Conservation (phyloP, 2,888 invertebrate genomes). For the Synanthedon tipuliformis region DNA sequence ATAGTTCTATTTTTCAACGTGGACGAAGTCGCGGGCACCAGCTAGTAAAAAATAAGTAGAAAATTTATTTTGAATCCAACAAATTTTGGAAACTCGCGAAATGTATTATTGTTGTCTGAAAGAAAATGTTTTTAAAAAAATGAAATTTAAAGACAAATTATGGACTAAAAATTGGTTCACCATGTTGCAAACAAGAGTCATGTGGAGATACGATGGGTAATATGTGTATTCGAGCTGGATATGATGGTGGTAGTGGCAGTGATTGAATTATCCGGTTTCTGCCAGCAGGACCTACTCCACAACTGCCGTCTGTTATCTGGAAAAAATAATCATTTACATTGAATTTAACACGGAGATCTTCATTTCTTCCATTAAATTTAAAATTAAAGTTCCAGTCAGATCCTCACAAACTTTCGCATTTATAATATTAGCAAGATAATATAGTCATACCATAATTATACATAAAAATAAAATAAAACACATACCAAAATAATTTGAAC, state of each 20-base stretch:
- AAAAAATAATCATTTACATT: neutral
- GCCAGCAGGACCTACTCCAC: conserved; percentile 50
- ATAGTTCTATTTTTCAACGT: too few species aligned
- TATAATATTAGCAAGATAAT: neutral
- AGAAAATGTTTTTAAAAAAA: neutral
- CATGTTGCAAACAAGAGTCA: conserved; percentile 67
- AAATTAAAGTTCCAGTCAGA: too few species aligned
- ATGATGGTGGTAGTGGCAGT: conserved; percentile 82
- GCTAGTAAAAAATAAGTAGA: too few species aligned
- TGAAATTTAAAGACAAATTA: neutral
- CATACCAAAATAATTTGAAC: conserved; percentile 74
- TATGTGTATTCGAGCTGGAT: conserved; percentile 84
- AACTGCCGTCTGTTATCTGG: conserved; percentile 58
- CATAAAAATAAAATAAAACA: neutral
- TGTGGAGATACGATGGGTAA: conserved; percentile 76
- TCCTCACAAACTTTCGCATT: too few species aligned
- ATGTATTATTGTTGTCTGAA: neutral
- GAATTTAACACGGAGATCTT: too few species aligned
- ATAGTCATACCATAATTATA: neutral
- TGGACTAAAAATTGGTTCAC: conserved; percentile 18
- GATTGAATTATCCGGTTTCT: conserved; percentile 48
- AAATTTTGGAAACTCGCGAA: neutral
- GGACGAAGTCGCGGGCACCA: too few species aligned
- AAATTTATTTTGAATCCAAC: too few species aligned
- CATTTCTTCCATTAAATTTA: too few species aligned